Evolutionary conservation across 1,140 invertebrate genomes (phyloP), one percentile per base, ranked within the genome.

Genomic region (Diachasma alloeum): DNA sequence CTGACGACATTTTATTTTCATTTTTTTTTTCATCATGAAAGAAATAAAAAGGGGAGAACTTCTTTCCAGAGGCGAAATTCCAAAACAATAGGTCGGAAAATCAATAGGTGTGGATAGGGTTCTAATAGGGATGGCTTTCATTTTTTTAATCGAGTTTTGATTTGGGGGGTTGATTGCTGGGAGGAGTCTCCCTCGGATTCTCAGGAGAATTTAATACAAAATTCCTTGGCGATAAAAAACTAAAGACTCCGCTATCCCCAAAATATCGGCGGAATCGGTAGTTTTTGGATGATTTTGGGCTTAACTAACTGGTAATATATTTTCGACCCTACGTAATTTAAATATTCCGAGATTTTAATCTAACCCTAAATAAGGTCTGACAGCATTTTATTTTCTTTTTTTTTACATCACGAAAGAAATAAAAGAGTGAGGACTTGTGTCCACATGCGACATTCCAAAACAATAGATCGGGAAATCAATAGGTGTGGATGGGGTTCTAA

Each of bases 401-500:
- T 2, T 31, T 31, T 6, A 3, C 2, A 6, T 31, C 31, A n/a
- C n/a, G 31, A 6, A 31, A 19, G 59, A 66, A 36, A 19, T 13
- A 66, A 36, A 66, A 1, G n/a, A 22, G 15, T 0, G 63, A 11
- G 22, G 31, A 6, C 42, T 56, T 48, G 2, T 73, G 5, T 31
- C 26, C 31, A 31, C 31, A 15, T 22, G 22, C 26, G 71, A 74
- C 77, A 66, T 75, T 72, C 72, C 74, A 79, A 76, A 70, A 78
- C 53, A 70, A 63, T 66, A 22, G 53, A 31, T 44, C 42, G 46
- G 67, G 76, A 76, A 79, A 79, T 77, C 78, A 79, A 77, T 79
- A 77, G 71, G 59, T 63, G 59, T 9, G 19, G 24, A 59, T 9
- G 11, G 15, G 17, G 8, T 59, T 17, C 24, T n/a, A 63, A 26